Evolutionary conservation across 1,140 invertebrate species (phyloP).

Genomic region (Nixonia krombeini): DNA sequence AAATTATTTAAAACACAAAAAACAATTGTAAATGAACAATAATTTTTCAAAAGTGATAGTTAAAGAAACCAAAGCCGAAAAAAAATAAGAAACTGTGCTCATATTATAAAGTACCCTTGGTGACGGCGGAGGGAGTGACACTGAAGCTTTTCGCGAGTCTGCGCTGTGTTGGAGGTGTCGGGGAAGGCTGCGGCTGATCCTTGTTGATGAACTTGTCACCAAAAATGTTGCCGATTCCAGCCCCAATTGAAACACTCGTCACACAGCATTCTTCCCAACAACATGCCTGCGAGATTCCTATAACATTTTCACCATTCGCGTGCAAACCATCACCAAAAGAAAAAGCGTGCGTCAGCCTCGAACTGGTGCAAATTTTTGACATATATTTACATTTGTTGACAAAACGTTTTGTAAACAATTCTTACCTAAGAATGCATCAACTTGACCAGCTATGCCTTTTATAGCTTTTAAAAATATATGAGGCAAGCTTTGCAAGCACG

Average conservation of each 20-base stretch:
- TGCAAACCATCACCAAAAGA: slow-evolving; percentile 58
- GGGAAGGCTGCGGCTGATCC: slow-evolving; percentile 73
- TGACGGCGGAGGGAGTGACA: slow-evolving; percentile 79
- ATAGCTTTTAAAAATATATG: slow-evolving; percentile 95
- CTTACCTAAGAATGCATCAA: slow-evolving; percentile 95
- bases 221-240: slow-evolving; percentile 49
- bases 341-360: slow-evolving; percentile 33
- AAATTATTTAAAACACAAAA: too few relatives aligned
- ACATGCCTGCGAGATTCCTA: slow-evolving; percentile 70
- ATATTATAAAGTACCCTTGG: slow-evolving; percentile 69
- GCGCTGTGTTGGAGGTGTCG: slow-evolving; percentile 85
- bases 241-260: slow-evolving; percentile 57
- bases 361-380: slow-evolving; percentile 13
- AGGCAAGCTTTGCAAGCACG: slow-evolving; percentile 88
- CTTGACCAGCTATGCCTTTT: slow-evolving; percentile 91
- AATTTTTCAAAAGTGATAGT: too few relatives aligned
- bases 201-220: slow-evolving; percentile 56
- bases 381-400: not conserved
- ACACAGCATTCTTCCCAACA: slow-evolving; percentile 71
- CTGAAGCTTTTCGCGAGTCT: slow-evolving; percentile 91
- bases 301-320: slow-evolving; percentile 56
- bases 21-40: too few relatives aligned
- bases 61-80: too few relatives aligned
- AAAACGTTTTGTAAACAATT: not conserved
- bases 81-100: slow-evolving; percentile 26